phyloP scores from a whole-genome alignment of 1,140 invertebrate species.

The Lasioglossum albipes region DNA sequence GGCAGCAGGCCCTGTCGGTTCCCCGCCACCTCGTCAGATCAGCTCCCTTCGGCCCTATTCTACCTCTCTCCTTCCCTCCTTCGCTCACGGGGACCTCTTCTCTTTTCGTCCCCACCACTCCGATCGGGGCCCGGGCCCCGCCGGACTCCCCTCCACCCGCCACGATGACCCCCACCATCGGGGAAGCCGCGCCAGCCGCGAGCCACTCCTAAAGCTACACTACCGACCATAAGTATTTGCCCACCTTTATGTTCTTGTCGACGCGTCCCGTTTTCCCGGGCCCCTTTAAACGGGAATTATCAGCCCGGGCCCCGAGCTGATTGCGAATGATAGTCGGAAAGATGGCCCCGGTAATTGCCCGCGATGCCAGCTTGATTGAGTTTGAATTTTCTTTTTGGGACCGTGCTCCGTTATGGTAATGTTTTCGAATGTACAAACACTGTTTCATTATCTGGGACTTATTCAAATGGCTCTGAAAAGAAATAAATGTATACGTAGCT shows the following conservation, averaged over 20 bases:
- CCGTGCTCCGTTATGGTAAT: no score
- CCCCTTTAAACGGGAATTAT: conserved; percentile 37
- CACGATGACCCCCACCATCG: conserved; percentile 29
- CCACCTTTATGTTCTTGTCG: conserved; percentile 19
- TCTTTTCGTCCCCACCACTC: conserved; percentile 29
- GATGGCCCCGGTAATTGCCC: no score
- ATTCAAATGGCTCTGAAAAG: no score
- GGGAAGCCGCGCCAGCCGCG: conserved; percentile 49
- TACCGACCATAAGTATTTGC: conserved; percentile 49
- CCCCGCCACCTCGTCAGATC: conserved; percentile 76
- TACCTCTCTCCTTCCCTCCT: background rate
- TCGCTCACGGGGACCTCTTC: conserved; percentile 4
- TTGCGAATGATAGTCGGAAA: no score
- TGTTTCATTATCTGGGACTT: no score
- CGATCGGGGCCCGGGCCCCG: conserved; percentile 23
- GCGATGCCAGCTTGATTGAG: no score
- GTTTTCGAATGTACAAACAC: no score
- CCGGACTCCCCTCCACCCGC: conserved; percentile 29
- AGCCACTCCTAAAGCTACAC: conserved; percentile 67
- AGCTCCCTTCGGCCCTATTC: conserved; percentile 16
- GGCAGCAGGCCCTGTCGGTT: conserved; percentile 74
- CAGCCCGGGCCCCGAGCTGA: no score
- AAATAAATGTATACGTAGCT: no score
- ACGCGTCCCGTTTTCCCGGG: conserved; percentile 13
- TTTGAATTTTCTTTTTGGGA: no score